Base-by-base conservation (phyloP, 2,888 invertebrate genomes). In the Pandemis heparana region DNA sequence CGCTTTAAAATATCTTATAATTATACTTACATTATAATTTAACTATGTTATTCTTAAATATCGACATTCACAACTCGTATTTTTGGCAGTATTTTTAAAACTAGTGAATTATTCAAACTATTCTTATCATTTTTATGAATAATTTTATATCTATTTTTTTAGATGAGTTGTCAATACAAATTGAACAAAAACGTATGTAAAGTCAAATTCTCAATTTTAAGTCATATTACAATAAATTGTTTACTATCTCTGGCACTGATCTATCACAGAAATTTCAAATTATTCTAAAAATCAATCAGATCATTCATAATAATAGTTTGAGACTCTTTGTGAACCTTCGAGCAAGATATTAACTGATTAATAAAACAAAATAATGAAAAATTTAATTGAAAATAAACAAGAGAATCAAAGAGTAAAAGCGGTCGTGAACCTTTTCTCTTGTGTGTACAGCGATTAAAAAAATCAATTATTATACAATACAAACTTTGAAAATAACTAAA, bases 251-350 rank as follows among this genome's bases (percentile, higher is more conserved):
- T 90, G 91, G 91, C 90, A 90, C 90, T 85, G 82, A 72, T 75
- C 78, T 91, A 90, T 91, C 91, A 91, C 91, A 91, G 89, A 83
- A 82, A 76, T 75, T 76, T 75, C 70, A 65, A 16, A 38, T 16
- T 56, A 43, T 63, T 46, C 63, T 38, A 69, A 39, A 63, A 23
- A 51, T 61, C 61, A 41, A 62, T 61, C 38, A 65, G 16, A 46
- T 62, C 67, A 32, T 48, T 60, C 48, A 38, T 48, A 38, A 71
- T 41, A 9, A 43, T 48, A 38, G 8, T 68, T 73, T 73, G 73
- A 69, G 63, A 73, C 39, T 14, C 5, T 63, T 72, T 41, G 63
- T 64, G 48, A 59, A 59, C 48, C 38, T 66, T 41, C 12, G 16
- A 0, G 2, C 32, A 32, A 9, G 0, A 6, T 16, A 53, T 18